phyloP scores from a whole-genome alignment of 2,888 invertebrate species.

The Cataglyphis cursor region DNA sequence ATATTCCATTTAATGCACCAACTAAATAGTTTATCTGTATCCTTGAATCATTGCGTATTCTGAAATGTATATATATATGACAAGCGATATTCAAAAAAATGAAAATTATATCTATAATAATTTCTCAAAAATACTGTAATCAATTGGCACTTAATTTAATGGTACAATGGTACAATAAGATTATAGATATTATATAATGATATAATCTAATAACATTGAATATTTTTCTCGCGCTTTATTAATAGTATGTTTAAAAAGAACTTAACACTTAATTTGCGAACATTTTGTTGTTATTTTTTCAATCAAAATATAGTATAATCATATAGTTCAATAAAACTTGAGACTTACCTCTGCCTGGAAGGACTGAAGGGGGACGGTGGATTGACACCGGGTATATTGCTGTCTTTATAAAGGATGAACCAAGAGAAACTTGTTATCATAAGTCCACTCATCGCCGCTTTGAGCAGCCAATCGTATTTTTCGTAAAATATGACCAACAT shows the following conservation, averaged over 20 bases:
- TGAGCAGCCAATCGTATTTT: slow-evolving; percentile 76
- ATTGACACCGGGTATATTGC: slow-evolving; percentile 88
- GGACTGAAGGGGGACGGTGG: slow-evolving; percentile 89
- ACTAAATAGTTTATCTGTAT: slow-evolving; percentile 81
- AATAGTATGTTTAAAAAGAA: slow-evolving; percentile 2
- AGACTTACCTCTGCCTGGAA: slow-evolving; percentile 87
- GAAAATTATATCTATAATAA: not conserved
- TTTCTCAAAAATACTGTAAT: not conserved
- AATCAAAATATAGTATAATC: not conserved
- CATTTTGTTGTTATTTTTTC: not conserved
- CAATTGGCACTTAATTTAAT: not conserved
- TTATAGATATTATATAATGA: not conserved
- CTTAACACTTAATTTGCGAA: not conserved
- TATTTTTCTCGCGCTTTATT: not conserved
- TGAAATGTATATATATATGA: slow-evolving; percentile 23
- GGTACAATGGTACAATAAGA: not conserved
- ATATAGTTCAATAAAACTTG: not conserved
- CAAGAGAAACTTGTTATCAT: slow-evolving; percentile 88
- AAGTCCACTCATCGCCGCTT: slow-evolving; percentile 86
- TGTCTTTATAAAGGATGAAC: slow-evolving; percentile 89
- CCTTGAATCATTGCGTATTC: slow-evolving; percentile 56
- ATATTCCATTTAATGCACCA: slow-evolving; percentile 79
- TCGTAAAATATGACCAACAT: slow-evolving; percentile 47
- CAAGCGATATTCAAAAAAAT: not conserved
- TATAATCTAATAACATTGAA: not conserved